These are phyloP conservation scores for Ctenomys sociabilis DNA, from an alignment of 2,113 vertebrate species.

Conservation along the genomic window DNA sequence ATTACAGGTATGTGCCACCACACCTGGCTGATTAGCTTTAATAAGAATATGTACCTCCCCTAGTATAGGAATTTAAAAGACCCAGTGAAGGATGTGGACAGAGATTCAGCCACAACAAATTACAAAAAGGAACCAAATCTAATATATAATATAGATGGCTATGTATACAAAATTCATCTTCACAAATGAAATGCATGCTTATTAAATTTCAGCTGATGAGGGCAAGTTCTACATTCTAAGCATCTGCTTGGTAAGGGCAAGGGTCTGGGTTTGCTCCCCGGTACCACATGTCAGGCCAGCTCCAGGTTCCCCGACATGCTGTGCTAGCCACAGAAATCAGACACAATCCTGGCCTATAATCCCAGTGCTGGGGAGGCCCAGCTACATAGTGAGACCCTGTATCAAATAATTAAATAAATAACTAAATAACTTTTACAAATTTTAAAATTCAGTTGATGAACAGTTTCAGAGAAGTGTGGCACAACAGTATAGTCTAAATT, in stretches of 20 bases:
- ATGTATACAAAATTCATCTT: not conserved
- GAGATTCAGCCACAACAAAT: slow-evolving; percentile 24
- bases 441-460: slow-evolving; percentile 37
- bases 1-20: not conserved
- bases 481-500: not conserved
- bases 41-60: slow-evolving; percentile 6
- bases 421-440: too few relatives aligned
- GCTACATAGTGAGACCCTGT: too few relatives aligned
- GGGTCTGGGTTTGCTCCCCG: too few relatives aligned
- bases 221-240: too few relatives aligned
- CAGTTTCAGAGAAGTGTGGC: slow-evolving; percentile 18
- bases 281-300: too few relatives aligned
- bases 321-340: too few relatives aligned
- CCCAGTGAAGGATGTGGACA: not conserved
- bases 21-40: not conserved
- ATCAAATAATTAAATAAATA: too few relatives aligned
- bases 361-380: too few relatives aligned
- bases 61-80: slow-evolving; percentile 54
- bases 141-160: not conserved
- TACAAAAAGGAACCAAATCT: not conserved
- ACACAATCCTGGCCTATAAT: too few relatives aligned
- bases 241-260: too few relatives aligned
- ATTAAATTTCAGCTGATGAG: slow-evolving; percentile 40
- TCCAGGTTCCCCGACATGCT: too few relatives aligned
- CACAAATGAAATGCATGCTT: slow-evolving; percentile 33